Conservation (phyloP, 2,888 invertebrate genomes). For the Troilus luridus region DNA sequence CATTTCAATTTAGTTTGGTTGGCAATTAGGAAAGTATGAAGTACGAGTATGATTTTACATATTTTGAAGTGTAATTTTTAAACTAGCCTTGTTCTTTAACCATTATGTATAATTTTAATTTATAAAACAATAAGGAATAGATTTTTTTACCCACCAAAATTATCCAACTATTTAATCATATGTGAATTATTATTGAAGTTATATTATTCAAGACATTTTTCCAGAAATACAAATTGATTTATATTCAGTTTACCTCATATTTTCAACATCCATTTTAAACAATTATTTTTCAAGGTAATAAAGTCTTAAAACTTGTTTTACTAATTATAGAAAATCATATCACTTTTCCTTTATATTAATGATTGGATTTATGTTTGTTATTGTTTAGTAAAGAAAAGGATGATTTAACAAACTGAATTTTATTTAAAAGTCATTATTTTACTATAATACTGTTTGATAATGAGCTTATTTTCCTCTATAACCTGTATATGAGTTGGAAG, state of each 20-base stretch:
- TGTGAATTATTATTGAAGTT: background rate
- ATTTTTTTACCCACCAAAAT: background rate
- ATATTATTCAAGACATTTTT: no score
- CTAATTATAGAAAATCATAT: background rate
- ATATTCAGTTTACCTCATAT: background rate
- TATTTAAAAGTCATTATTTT: background rate
- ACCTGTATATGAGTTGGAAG: background rate
- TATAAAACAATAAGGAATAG: background rate
- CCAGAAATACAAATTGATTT: background rate
- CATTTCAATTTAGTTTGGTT: background rate
- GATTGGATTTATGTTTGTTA: background rate
- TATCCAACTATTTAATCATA: background rate
- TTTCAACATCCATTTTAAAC: background rate
- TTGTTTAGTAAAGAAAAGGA: background rate
- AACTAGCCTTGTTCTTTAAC: background rate
- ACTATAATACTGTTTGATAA: conserved; percentile 20
- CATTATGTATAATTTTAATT: background rate
- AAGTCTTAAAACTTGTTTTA: background rate
- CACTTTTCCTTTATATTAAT: background rate
- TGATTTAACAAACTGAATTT: background rate
- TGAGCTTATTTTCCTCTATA: background rate
- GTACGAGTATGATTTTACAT: background rate
- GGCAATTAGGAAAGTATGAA: background rate
- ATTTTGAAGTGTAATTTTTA: background rate
- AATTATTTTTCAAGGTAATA: background rate